A percentile compares a stretch with the other conserved stretches of the same genome.
phyloP scores from a whole-genome alignment of 2,113 vertebrate species.

The Scopus umbretta region DNA sequence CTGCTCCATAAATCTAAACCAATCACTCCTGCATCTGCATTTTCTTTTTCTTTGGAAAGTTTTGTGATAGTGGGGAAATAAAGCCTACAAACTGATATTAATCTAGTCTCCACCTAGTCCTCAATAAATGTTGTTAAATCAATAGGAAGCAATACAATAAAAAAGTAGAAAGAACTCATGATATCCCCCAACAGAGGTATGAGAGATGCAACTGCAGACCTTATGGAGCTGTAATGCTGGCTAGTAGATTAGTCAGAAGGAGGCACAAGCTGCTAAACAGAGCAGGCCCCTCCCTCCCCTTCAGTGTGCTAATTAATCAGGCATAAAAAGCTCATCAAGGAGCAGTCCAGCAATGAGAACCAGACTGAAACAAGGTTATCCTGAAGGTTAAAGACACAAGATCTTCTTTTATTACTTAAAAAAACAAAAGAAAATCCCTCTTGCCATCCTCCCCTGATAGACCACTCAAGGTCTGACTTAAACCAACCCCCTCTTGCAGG shows the following conservation, averaged over 20 bases:
- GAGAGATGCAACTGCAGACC: not conserved
- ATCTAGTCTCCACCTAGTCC: not conserved
- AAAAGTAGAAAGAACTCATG: not conserved
- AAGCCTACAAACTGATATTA: not conserved
- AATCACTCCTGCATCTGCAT: not conserved
- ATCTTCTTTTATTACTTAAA: constrained; percentile 41
- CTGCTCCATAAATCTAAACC: not conserved
- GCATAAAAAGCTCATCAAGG: constrained; percentile 69
- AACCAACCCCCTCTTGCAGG: not conserved
- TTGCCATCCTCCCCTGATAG: not conserved
- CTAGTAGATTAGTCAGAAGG: not conserved
- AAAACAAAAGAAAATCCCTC: not conserved
- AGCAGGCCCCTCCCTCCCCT: not conserved
- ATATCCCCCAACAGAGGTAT: not conserved
- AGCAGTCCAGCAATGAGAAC: constrained; percentile 52
- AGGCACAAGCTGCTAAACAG: constrained; percentile 34
- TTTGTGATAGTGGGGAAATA: not conserved
- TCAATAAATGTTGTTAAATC: constrained; percentile 7
- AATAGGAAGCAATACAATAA: not conserved
- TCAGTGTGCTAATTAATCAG: constrained; percentile 65
- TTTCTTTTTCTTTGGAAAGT: not conserved
- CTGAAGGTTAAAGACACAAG: constrained; percentile 60
- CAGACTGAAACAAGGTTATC: constrained; percentile 59
- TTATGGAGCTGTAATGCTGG: not conserved
- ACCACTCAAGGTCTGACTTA: not conserved